Evolutionary conservation across 2,113 vertebrate species (phyloP), one percentile per base, ranked within the genome.

Genomic region (Zeus faber): DNA sequence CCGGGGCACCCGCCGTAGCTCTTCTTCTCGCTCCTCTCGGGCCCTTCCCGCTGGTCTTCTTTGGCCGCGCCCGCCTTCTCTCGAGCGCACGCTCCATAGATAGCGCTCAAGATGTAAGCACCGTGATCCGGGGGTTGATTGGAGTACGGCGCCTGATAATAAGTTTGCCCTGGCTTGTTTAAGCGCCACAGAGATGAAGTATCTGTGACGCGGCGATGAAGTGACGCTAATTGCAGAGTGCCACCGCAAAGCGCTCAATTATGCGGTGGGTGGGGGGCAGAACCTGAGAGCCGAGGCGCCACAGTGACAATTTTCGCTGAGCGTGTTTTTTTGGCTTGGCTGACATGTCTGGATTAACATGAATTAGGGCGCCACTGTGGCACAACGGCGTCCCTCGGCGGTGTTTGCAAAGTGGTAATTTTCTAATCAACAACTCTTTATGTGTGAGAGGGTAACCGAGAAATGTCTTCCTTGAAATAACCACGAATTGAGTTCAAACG

Each of bases 391-490:
- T 29, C 31, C 40, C 57, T 65, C 46, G 60, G 54, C 58, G 5
- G 4, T 52, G 61, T 65, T 52, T 33, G 16, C 11, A 5, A 60
- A 46, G 24, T 49, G 40, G 48, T 9, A 26, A 50, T 64, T 68
- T 62, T 44, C 54, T 67, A 40, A 72, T 65, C 46, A 48, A 25
- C 10, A 1, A 27, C 41, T 60, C 35, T 55, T 56, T 10, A 37
- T 69, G 58, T 65, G 55, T 59, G 39, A 11, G 5, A 23, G 20
- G 29, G 27, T 40, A 79, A 70, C 62, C 48, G 18, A 66, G 72
- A 74, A 14, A 11, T 62, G 76, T 88, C 85, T 86, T 87, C 86
- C 79, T 81, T 79, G 65, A 67, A 70, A 63, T 77, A 79, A 79
- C 77, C 69, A 72, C 72, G 69, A 74, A 67, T 64, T 70, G 58